Percentiles rank a stretch among this genome's conserved stretches.
Evolutionary conservation across 1,140 invertebrate genomes (phyloP).

Genomic region (Cyclargus thomasi): DNA sequence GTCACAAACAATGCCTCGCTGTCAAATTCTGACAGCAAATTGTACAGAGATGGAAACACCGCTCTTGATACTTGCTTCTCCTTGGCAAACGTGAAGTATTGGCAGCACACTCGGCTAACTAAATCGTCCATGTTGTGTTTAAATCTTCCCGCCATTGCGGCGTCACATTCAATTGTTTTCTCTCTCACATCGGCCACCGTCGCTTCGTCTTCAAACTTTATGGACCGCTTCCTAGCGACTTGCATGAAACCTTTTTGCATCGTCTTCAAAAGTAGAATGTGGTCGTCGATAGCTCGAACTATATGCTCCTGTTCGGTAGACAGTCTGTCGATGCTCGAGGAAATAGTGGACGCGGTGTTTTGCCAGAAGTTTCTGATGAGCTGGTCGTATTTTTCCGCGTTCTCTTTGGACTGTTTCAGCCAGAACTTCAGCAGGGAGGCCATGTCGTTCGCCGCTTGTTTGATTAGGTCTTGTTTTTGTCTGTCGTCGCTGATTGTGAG

Average conservation of each 20-base stretch:
- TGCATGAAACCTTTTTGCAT: slow-evolving; percentile 35
- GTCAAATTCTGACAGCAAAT: slow-evolving; percentile 39
- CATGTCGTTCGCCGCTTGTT: slow-evolving; percentile 39
- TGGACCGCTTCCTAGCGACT: slow-evolving; percentile 34
- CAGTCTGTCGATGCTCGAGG: slow-evolving; percentile 37
- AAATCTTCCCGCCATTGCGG: slow-evolving; percentile 22
- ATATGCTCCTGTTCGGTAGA: slow-evolving; percentile 28
- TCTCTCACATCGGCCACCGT: not conserved
- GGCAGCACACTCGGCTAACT: slow-evolving; percentile 28
- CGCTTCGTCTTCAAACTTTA: slow-evolving; percentile 38
- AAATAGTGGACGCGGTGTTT: slow-evolving; percentile 40
- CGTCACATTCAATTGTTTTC: slow-evolving; percentile 15
- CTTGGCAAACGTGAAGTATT: slow-evolving; percentile 37
- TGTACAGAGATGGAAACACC: slow-evolving; percentile 31
- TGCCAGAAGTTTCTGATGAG: slow-evolving; percentile 51
- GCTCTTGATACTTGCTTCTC: slow-evolving; percentile 25
- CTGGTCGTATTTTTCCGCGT: slow-evolving; percentile 42
- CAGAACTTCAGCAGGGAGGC: slow-evolving; percentile 40
- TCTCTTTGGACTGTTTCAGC: slow-evolving; percentile 39
- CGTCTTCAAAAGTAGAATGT: slow-evolving; percentile 38
- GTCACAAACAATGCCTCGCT: slow-evolving; percentile 28
- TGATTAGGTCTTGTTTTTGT: slow-evolving; percentile 31
- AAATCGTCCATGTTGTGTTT: slow-evolving; percentile 35
- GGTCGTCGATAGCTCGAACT: slow-evolving; percentile 29
- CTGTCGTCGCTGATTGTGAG: slow-evolving; percentile 25